phyloP scores from a whole-genome alignment of 2,888 invertebrate genomes.

The Gastrophysa polygoni region DNA sequence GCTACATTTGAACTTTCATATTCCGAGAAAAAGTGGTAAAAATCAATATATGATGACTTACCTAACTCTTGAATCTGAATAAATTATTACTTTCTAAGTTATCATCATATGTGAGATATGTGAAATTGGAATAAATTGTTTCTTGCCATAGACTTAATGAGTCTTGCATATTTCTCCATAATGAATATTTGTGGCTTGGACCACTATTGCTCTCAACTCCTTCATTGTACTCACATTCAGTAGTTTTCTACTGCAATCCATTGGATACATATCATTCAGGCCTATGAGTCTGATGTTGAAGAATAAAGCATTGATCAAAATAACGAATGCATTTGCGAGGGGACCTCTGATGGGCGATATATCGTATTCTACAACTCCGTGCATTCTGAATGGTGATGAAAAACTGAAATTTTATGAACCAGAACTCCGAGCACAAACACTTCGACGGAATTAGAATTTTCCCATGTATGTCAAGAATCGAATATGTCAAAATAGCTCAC shows the following conservation, averaged over 20 bases:
- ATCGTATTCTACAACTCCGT: constrained; percentile 39
- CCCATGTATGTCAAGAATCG: neutral
- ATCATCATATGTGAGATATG: too few relatives aligned
- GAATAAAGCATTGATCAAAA: constrained; percentile 45
- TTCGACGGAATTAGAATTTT: neutral
- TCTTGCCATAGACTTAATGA: too few relatives aligned
- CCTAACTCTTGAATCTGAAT: too few relatives aligned
- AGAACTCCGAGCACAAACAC: neutral
- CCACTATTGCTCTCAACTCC: too few relatives aligned
- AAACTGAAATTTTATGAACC: neutral
- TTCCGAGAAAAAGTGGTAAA: too few relatives aligned
- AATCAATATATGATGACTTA: too few relatives aligned
- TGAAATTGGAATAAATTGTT: too few relatives aligned
- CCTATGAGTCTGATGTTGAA: constrained; percentile 43
- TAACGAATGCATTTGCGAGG: constrained; percentile 43
- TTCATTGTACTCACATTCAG: constrained; percentile 43
- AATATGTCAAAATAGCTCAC: neutral
- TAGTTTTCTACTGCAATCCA: constrained; percentile 39
- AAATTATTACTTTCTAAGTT: too few relatives aligned
- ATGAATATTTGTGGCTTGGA: neutral
- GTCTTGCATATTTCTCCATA: too few relatives aligned
- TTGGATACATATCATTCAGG: constrained; percentile 40
- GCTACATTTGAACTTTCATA: too few relatives aligned
- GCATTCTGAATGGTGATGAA: constrained; percentile 16
- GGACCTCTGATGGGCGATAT: constrained; percentile 41